phyloP scores from a whole-genome alignment of 92 coral and sea anemone genomes.

The Phenganax marumi region DNA sequence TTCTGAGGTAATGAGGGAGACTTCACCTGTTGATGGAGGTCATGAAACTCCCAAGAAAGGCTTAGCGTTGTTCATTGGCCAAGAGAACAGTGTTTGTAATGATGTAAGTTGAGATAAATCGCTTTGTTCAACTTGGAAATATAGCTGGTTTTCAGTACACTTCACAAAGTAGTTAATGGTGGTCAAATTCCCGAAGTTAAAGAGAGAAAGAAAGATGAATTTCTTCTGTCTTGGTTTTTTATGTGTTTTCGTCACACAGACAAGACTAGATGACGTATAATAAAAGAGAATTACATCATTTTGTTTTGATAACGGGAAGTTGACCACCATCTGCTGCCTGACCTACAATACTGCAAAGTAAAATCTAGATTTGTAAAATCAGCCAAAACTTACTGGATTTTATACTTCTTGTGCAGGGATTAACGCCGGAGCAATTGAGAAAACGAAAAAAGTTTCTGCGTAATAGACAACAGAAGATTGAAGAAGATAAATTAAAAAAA shows the following conservation, averaged over 20 bases:
- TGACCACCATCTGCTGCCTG: too few relatives aligned
- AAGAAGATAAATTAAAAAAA: slow-evolving; percentile 77
- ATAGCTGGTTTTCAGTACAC: too few relatives aligned
- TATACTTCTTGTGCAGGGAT: slow-evolving; percentile 45
- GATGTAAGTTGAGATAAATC: slow-evolving; percentile 25
- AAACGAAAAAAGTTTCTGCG: slow-evolving; percentile 73
- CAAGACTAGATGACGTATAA: too few relatives aligned
- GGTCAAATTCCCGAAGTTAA: too few relatives aligned
- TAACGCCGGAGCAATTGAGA: slow-evolving; percentile 90
- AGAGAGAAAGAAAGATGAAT: too few relatives aligned
- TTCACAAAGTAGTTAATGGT: too few relatives aligned
- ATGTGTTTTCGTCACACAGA: too few relatives aligned
- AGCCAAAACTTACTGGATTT: too few relatives aligned
- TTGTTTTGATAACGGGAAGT: too few relatives aligned
- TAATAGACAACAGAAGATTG: slow-evolving; percentile 75
- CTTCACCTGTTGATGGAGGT: slow-evolving; percentile 40
- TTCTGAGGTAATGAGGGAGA: neutral
- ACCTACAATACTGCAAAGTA: too few relatives aligned
- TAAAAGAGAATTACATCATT: too few relatives aligned
- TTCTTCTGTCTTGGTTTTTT: too few relatives aligned
- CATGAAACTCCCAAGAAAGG: slow-evolving; percentile 65
- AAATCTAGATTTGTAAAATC: neutral
- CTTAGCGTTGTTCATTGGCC: slow-evolving; percentile 76
- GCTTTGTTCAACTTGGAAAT: neutral
- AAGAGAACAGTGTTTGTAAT: slow-evolving; percentile 54